Percentiles rank a stretch among this genome's conserved stretches.
phyloP scores from a whole-genome alignment of 2,797 vertebrate genomes.

The Rhinophrynus dorsalis region DNA sequence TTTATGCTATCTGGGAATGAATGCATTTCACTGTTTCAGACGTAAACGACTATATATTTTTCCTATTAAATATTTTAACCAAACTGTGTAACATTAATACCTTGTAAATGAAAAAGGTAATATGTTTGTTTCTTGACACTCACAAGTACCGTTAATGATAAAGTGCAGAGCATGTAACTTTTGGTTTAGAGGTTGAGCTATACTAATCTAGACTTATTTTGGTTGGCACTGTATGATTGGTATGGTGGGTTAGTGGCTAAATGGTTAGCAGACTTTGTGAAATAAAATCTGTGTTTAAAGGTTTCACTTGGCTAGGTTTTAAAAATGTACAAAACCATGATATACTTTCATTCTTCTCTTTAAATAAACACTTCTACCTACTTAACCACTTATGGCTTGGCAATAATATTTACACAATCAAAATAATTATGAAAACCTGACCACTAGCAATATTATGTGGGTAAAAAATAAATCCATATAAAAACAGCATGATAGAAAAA shows the following conservation, averaged over 20 bases:
- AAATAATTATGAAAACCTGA: conserved; percentile 24
- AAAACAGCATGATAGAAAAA: conserved; percentile 14
- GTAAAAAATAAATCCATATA: conserved; percentile 24
- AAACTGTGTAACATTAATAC: neutral
- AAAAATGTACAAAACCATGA: conserved; percentile 61
- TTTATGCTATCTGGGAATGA: no score
- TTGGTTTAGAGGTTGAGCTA: conserved; percentile 61
- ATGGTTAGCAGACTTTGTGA: conserved; percentile 65
- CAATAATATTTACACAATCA: conserved; percentile 33
- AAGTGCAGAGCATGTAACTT: conserved; percentile 58
- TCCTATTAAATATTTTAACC: neutral
- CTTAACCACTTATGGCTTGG: conserved; percentile 48
- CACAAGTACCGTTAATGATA: conserved; percentile 57
- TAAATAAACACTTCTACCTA: conserved; percentile 34
- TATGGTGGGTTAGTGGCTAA: conserved; percentile 56
- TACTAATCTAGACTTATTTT: conserved; percentile 65
- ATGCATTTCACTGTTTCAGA: no score
- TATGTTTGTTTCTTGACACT: conserved; percentile 55
- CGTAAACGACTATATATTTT: no score
- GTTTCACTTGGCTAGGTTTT: conserved; percentile 60
- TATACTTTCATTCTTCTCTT: conserved; percentile 49
- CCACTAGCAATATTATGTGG: conserved; percentile 15
- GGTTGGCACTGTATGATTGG: conserved; percentile 57
- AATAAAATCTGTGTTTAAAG: conserved; percentile 65
- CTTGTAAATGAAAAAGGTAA: conserved; percentile 39